These are phyloP conservation scores for Lasioglossum leucozonium DNA, from an alignment of 2,888 invertebrate species.

Conservation along the genomic window DNA sequence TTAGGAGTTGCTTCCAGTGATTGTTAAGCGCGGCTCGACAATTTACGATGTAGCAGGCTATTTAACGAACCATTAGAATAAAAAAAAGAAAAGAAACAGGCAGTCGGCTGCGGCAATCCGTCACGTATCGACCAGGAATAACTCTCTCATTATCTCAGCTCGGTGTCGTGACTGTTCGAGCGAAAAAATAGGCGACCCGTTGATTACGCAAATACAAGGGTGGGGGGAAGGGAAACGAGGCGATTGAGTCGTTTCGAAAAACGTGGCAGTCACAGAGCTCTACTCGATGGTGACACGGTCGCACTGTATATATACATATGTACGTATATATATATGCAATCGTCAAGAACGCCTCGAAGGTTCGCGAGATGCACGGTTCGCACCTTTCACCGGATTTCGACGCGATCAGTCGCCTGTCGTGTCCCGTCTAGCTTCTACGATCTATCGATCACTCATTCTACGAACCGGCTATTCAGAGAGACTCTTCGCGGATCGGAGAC, in stretches of 20 bases:
- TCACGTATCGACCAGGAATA: conserved; percentile 10
- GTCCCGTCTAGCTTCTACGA: neutral
- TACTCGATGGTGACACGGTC: conserved; percentile 22
- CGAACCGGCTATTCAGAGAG: neutral
- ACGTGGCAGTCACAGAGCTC: neutral
- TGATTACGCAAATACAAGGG: conserved; percentile 36
- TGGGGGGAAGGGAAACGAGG: conserved; percentile 42
- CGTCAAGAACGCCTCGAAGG: conserved; percentile 33
- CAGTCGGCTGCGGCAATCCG: neutral
- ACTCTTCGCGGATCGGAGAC: neutral
- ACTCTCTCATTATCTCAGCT: conserved; percentile 13
- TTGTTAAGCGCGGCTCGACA: neutral
- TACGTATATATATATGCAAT: neutral
- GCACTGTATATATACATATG: neutral
- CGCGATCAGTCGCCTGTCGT: neutral
- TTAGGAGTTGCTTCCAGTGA: neutral
- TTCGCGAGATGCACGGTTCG: conserved; percentile 43
- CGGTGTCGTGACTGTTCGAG: conserved; percentile 9
- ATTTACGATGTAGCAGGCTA: neutral
- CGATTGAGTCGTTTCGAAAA: conserved; percentile 41
- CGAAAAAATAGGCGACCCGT: conserved; percentile 29
- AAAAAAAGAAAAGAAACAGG: no score
- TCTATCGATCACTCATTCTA: neutral
- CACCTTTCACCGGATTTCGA: conserved; percentile 48
- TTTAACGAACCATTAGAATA: neutral